phyloP scores from a whole-genome alignment of 30 jellyfish, hydroid and myxozoan species.

The Mastigias papua region DNA sequence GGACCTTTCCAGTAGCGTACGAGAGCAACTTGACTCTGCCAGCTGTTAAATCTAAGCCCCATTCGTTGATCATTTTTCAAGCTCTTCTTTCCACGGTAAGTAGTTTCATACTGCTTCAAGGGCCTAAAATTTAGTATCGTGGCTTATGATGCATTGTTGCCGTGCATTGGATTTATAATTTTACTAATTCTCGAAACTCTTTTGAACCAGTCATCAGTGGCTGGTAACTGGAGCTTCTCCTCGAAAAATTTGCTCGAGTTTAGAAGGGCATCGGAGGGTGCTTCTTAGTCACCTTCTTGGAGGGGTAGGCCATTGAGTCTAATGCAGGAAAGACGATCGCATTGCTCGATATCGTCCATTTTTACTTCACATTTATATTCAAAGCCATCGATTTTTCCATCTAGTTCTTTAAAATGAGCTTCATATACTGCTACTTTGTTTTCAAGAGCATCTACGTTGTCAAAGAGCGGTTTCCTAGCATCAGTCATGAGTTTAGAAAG shows the following conservation, averaged over 20 bases:
- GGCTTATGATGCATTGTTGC: background rate
- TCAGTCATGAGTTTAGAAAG: background rate
- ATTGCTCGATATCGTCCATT: background rate
- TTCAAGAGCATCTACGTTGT: background rate
- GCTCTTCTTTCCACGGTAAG: background rate
- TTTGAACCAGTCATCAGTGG: background rate
- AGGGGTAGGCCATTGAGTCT: background rate
- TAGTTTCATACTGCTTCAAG: background rate
- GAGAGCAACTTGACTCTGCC: background rate
- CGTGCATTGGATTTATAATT: background rate
- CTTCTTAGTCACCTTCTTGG: background rate
- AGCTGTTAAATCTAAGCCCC: background rate
- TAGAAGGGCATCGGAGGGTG: background rate
- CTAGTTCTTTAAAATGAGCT: background rate
- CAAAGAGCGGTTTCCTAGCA: background rate
- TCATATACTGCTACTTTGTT: background rate
- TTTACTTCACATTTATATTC: background rate
- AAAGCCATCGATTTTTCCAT: background rate
- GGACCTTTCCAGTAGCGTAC: background rate
- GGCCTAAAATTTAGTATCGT: background rate
- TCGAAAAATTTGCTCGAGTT: background rate
- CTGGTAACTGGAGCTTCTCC: background rate
- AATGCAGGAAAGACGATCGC: background rate
- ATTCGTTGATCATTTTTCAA: background rate
- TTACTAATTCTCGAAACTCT: background rate